Percentiles rank a stretch among this genome's conserved stretches.
These are phyloP conservation scores for Ictalurus furcatus DNA, from an alignment of 2,113 vertebrate species.

Conservation along the genomic window DNA sequence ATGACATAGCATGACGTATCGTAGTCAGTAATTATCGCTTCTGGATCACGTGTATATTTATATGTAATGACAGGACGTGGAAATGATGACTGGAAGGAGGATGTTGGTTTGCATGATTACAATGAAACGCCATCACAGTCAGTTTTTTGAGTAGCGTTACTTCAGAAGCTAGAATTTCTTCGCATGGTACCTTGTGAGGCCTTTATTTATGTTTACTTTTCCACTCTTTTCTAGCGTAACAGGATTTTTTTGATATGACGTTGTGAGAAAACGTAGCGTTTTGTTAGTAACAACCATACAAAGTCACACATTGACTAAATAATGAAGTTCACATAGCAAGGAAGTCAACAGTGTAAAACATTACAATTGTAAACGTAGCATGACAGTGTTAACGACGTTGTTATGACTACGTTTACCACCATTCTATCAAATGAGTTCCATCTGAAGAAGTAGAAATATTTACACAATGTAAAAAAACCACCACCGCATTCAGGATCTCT, in stretches of 20 bases:
- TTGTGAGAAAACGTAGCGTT: no score
- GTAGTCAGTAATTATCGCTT: not conserved
- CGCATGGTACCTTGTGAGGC: not conserved
- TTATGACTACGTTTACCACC: not conserved
- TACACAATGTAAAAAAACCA: no score
- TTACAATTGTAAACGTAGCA: not conserved
- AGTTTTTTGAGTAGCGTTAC: no score
- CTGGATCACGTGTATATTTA: not conserved
- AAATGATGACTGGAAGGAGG: not conserved
- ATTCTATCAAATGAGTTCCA: not conserved
- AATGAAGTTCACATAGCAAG: not conserved
- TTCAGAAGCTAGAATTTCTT: not conserved
- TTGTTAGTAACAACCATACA: not conserved
- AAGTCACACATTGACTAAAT: not conserved
- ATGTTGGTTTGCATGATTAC: not conserved
- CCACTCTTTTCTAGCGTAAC: not conserved
- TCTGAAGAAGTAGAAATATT: not conserved
- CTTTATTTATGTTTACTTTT: not conserved
- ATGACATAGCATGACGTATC: not conserved
- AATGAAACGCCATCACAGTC: not conserved
- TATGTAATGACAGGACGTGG: not conserved
- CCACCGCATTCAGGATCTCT: slow-evolving; percentile 20
- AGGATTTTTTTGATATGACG: not conserved
- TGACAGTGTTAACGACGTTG: not conserved
- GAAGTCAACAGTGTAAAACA: not conserved